phyloP scores from a whole-genome alignment of 2,888 invertebrate genomes.

The Entomobrya proxima region DNA sequence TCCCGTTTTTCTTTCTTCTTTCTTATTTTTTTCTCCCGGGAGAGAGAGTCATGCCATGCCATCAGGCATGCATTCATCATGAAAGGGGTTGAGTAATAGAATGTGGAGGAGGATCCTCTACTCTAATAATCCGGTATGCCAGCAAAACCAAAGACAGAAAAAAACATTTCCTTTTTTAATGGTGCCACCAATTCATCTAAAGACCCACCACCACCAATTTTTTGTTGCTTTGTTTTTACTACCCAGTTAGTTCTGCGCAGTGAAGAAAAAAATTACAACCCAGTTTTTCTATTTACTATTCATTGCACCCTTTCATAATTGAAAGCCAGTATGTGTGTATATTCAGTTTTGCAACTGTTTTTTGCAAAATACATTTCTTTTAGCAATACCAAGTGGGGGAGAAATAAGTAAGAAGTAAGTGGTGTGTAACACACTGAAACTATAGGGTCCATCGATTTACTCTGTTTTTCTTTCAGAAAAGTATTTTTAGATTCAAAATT shows the following conservation, averaged over 20 bases:
- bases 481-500: no score
- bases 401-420: no score
- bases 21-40: background rate
- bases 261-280: background rate
- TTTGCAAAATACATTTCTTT: background rate
- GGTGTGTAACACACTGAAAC: no score
- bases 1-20: background rate
- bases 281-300: background rate
- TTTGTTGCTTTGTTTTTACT: background rate
- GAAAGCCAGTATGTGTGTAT: background rate
- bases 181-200: background rate
- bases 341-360: background rate
- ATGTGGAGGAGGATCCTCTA: background rate
- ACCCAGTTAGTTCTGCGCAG: background rate
- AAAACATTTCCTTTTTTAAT: slow-evolving; percentile 32
- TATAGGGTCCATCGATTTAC: no score
- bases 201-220: no score
- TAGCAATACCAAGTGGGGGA: no score
- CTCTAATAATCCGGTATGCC: slow-evolving; percentile 33
- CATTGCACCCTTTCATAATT: background rate
- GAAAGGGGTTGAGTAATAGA: background rate
- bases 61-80: background rate
- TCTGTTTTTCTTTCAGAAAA: no score
- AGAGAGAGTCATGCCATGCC: no score
- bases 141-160: background rate